phyloP scores from a whole-genome alignment of 2,888 invertebrate genomes.

The Tiliacea aurago region DNA sequence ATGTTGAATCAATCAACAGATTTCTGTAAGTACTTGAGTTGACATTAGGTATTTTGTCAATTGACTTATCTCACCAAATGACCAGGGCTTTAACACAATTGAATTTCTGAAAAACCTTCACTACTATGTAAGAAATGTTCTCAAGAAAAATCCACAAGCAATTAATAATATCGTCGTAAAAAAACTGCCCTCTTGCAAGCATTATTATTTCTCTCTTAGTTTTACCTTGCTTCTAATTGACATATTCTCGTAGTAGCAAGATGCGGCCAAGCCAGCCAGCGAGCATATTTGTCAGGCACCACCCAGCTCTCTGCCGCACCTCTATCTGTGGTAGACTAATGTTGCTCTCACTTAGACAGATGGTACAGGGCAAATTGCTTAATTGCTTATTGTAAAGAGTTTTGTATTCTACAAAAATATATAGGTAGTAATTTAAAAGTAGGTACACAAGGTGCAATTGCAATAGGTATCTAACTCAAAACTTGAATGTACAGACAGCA shows the following conservation, averaged over 20 bases:
- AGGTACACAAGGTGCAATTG: too few relatives aligned
- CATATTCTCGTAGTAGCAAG: constrained; percentile 1
- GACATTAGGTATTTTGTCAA: background rate
- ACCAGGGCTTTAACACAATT: background rate
- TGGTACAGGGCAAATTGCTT: background rate
- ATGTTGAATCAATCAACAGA: background rate
- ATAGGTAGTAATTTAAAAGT: background rate
- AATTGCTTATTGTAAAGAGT: constrained; percentile 17
- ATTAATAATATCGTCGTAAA: background rate
- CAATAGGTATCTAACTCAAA: background rate
- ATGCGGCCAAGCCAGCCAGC: background rate
- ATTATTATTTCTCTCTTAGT: background rate
- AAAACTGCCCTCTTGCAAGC: background rate
- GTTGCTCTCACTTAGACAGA: constrained; percentile 19
- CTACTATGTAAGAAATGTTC: background rate
- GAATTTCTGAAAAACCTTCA: background rate
- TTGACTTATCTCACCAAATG: too few relatives aligned
- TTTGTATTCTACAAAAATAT: background rate
- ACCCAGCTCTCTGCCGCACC: constrained; percentile 2
- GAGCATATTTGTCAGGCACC: constrained; percentile 18
- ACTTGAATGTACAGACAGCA: background rate
- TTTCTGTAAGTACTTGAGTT: background rate
- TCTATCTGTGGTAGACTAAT: constrained; percentile 24
- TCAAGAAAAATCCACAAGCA: background rate
- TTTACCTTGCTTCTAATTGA: background rate